Base-by-base conservation (phyloP, 2,888 invertebrate genomes). In the Agrochola lychnidis region DNA sequence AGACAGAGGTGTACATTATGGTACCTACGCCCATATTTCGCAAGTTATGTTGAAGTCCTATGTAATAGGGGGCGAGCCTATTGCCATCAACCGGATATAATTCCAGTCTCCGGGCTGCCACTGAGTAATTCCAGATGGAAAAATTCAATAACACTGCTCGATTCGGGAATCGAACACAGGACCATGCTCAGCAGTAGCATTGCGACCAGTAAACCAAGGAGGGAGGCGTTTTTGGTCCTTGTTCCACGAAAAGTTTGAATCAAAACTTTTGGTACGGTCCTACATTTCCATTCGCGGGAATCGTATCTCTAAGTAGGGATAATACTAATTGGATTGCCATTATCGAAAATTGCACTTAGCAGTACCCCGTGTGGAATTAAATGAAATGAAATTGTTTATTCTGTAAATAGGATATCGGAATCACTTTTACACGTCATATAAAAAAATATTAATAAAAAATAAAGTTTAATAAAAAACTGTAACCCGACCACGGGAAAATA, bases 331-430 rank as follows among this genome's bases (percentile, higher is more conserved):
- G 81, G 57, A 71, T 81, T 69, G 68, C 61, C 68, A 75, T 75
- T 82, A 81, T 56, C 59, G 71, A 66, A 57, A 66, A n/a, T 51
- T 84, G 80, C 66, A 76, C 82, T 85, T 81, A 62, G 40, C 62
- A 59, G 61, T 25, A 57, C 25, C 57, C 16, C 70, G 69, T 71
- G 63, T 57, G 40, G 40, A 62, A 75, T 75, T 72, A 63, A n/a
- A n/a, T n/a, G n/a, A n/a, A n/a, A n/a, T n/a, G n/a, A n/a, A n/a
- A n/a, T n/a, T n/a, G n/a, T n/a, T n/a, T n/a, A n/a, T n/a, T n/a
- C n/a, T n/a, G n/a, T n/a, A n/a, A n/a, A n/a, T n/a, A n/a, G n/a
- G n/a, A n/a, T n/a, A n/a, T n/a, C n/a, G n/a, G n/a, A n/a, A n/a
- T n/a, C n/a, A n/a, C n/a, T n/a, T n/a, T n/a, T n/a, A n/a, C n/a